phyloP scores from a whole-genome alignment of 2,888 invertebrate species.

The Schrankia costaestrigalis region DNA sequence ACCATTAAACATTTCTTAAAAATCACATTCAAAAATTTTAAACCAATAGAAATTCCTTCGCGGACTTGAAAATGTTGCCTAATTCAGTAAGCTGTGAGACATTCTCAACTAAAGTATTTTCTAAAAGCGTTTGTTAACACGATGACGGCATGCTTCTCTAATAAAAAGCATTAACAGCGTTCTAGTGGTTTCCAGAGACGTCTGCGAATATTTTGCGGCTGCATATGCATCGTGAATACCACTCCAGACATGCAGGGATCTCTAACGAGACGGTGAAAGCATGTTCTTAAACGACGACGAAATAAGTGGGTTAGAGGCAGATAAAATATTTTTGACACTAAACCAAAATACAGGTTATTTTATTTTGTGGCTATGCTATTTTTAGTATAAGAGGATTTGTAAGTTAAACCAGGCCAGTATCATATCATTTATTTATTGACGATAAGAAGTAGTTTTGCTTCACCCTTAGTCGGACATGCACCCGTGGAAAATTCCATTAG shows the following conservation, averaged over 20 bases:
- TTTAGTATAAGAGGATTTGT: no score
- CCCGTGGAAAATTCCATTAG: background rate
- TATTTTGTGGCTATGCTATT: no score
- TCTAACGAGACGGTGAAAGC: constrained; percentile 56
- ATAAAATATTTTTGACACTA: constrained; percentile 9
- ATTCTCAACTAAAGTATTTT: constrained; percentile 34
- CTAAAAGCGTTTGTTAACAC: constrained; percentile 64
- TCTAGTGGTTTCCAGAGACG: constrained; percentile 54
- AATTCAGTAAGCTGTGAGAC: constrained; percentile 24
- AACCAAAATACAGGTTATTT: background rate
- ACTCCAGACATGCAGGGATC: constrained; percentile 46
- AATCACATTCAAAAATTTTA: constrained; percentile 51
- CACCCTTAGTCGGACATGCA: no score
- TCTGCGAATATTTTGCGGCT: constrained; percentile 52
- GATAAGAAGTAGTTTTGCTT: no score
- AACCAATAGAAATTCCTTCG: constrained; percentile 35
- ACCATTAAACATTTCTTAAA: constrained; percentile 56
- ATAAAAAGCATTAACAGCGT: constrained; percentile 54
- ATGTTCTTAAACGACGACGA: constrained; percentile 38
- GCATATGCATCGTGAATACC: constrained; percentile 41
- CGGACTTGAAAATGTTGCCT: constrained; percentile 23
- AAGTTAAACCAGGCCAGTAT: no score
- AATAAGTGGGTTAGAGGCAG: constrained; percentile 28
- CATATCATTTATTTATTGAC: no score
- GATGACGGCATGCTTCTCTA: constrained; percentile 44